Conservation (phyloP, 2,888 invertebrate genomes). For the Spialia ferax region DNA sequence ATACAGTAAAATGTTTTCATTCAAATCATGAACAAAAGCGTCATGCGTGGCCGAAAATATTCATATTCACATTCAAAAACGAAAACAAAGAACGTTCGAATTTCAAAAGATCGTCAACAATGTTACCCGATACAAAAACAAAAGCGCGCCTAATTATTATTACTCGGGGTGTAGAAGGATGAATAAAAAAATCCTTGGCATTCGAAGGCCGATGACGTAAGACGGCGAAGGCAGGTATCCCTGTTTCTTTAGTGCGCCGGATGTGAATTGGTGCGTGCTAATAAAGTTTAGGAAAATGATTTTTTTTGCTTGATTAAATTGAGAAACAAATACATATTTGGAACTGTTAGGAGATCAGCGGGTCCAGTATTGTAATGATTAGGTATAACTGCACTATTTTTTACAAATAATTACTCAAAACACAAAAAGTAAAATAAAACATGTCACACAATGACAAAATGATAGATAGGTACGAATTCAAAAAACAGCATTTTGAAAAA, state of each 20-base stretch:
- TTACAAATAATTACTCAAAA: too few species aligned
- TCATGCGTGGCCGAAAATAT: slow-evolving; percentile 16
- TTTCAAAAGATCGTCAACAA: slow-evolving; percentile 47
- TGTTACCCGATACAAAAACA: slow-evolving; percentile 64
- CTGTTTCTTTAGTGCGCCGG: slow-evolving; percentile 51
- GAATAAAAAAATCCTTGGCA: slow-evolving; percentile 68
- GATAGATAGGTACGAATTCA: too few species aligned
- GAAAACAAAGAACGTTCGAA: slow-evolving; percentile 40
- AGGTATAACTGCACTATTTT: too few species aligned
- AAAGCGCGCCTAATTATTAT: slow-evolving; percentile 69
- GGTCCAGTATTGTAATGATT: too few species aligned
- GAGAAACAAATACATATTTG: too few species aligned
- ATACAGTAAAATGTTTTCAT: not conserved
- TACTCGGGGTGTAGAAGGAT: slow-evolving; percentile 57
- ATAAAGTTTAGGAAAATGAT: not conserved
- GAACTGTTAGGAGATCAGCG: too few species aligned
- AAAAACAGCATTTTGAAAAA: too few species aligned
- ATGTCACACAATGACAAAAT: too few species aligned
- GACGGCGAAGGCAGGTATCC: slow-evolving; percentile 65
- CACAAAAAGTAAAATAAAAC: too few species aligned
- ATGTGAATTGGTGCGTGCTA: slow-evolving; percentile 54
- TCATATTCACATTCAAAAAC: too few species aligned
- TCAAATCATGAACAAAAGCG: not conserved
- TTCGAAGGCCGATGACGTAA: slow-evolving; percentile 81
- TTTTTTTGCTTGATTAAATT: too few species aligned